Conservation (phyloP, 2,113 vertebrate species). For the Phocoena sinus region DNA sequence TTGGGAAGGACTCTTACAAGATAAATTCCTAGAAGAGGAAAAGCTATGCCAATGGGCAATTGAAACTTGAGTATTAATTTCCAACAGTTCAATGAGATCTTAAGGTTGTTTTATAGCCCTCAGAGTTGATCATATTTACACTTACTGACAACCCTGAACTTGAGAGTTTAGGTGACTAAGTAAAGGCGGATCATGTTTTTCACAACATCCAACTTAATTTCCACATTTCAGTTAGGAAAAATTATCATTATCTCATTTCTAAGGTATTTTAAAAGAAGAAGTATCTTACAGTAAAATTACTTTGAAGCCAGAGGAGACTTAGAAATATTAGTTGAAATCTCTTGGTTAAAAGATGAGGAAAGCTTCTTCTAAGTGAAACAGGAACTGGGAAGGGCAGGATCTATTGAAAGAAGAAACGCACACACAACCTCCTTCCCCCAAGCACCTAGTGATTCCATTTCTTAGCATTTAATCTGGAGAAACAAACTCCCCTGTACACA, state of each 20-base stretch:
- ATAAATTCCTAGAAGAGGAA: not conserved
- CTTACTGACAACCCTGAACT: not conserved
- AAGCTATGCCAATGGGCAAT: not conserved
- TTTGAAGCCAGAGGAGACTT: not conserved
- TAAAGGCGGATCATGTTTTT: not conserved
- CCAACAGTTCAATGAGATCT: not conserved
- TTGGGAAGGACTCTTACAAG: not conserved
- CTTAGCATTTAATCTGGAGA: not conserved
- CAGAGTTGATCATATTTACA: not conserved
- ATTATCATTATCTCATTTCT: conserved; percentile 7
- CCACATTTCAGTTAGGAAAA: not conserved
- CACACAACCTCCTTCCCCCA: not conserved
- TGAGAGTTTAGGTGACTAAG: not conserved
- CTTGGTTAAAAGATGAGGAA: not conserved
- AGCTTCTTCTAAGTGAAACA: not conserved
- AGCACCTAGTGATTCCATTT: not conserved
- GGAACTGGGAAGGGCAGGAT: not conserved
- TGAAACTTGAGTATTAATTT: not conserved
- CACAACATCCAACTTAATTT: not conserved
- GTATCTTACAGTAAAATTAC: not conserved
- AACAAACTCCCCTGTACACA: not conserved
- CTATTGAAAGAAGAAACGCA: not conserved
- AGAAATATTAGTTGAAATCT: not conserved
- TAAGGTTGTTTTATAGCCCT: not conserved
- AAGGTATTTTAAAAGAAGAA: conserved; percentile 5